These are phyloP conservation scores for Aradus depressus DNA, from an alignment of 2,888 invertebrate species.

Conservation along the genomic window DNA sequence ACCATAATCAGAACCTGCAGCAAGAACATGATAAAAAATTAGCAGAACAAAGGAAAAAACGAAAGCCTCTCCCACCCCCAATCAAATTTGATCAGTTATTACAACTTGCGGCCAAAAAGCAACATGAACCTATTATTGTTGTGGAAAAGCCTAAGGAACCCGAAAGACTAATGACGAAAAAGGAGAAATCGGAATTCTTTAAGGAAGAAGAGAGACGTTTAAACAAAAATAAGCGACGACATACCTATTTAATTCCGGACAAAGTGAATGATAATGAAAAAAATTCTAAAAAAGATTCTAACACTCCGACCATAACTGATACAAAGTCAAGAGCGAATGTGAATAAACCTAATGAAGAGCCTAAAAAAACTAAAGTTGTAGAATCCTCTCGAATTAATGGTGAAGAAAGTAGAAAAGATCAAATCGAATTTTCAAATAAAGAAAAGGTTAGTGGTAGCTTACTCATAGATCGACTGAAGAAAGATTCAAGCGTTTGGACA, in stretches of 20 bases:
- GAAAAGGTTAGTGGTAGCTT: not conserved
- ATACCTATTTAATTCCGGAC: not conserved
- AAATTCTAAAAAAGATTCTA: conserved; percentile 1
- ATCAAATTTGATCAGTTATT: conserved; percentile 68
- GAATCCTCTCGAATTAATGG: not conserved
- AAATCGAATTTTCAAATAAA: not conserved
- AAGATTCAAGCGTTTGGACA: conserved; percentile 27
- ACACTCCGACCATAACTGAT: not conserved
- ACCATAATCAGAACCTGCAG: conserved; percentile 28
- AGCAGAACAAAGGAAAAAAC: conserved; percentile 37
- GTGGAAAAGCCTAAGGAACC: conserved; percentile 46
- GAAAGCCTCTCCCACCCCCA: conserved; percentile 53
- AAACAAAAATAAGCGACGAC: conserved; percentile 17
- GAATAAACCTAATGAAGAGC: not conserved
- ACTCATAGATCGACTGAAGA: conserved; percentile 23
- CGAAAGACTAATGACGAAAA: conserved; percentile 67
- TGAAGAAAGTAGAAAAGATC: not conserved
- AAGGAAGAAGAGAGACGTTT: conserved; percentile 48
- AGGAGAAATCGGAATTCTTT: conserved; percentile 62
- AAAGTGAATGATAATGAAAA: conserved; percentile 3
- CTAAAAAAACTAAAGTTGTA: not conserved
- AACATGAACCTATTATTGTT: conserved; percentile 60
- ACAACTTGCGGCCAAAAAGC: conserved; percentile 73
- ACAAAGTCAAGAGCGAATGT: not conserved
- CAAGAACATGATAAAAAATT: conserved; percentile 19